Evolutionary conservation across 2,888 invertebrate genomes (phyloP).

Genomic region (Epinotia bilunana): DNA sequence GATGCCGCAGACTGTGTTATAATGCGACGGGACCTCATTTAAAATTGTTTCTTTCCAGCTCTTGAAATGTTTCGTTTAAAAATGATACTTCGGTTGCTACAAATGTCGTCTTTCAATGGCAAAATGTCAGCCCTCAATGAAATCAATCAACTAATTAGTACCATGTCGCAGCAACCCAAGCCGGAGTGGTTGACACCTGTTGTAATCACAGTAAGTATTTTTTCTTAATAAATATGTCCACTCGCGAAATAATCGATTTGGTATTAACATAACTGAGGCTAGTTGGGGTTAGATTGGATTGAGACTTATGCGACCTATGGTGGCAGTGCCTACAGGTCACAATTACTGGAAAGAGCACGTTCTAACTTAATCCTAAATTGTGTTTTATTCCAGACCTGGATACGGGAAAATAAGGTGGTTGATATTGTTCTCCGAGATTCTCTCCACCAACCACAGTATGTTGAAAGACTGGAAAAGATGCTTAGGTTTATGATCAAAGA

Average conservation of each 20-base stretch:
- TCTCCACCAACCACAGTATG: conserved; percentile 98
- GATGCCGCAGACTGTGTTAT: no score
- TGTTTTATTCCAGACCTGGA: conserved; percentile 90
- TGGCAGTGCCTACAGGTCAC: no score
- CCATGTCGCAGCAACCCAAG: conserved; percentile 95
- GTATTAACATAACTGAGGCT: no score
- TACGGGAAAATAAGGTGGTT: conserved; percentile 97
- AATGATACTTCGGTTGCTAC: conserved; percentile 96
- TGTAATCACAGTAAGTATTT: conserved; percentile 93
- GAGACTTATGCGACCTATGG: background rate
- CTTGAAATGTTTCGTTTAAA: conserved; percentile 97
- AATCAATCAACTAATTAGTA: conserved; percentile 97
- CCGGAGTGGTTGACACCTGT: conserved; percentile 97
- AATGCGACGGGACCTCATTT: background rate
- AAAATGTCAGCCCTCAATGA: conserved; percentile 99
- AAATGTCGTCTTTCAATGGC: conserved; percentile 99
- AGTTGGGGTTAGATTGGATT: background rate
- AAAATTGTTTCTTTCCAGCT: conserved; percentile 68
- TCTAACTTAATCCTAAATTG: no score
- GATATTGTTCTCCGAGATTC: conserved; percentile 98
- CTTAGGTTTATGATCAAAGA: conserved; percentile 98
- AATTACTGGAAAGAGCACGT: no score
- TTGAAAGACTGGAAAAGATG: conserved; percentile 98
- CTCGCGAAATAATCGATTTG: no score
- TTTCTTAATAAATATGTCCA: conserved; percentile 13